These are phyloP conservation scores for Mesorhabditis belari DNA, from an alignment of 2,888 invertebrate species.

Conservation along the genomic window DNA sequence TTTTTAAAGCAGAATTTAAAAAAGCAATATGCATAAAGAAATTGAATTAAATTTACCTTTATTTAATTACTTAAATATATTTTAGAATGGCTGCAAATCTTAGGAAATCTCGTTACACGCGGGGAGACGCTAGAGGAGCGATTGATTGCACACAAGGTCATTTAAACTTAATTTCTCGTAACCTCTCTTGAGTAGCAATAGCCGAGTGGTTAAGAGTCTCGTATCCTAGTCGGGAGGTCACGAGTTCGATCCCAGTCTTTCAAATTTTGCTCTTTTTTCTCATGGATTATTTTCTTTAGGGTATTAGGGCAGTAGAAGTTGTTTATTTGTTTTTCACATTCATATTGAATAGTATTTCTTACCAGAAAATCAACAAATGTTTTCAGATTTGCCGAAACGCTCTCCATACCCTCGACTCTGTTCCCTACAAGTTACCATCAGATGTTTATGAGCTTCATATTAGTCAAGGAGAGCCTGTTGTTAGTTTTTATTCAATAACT, in stretches of 20 bases:
- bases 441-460: conserved; percentile 42
- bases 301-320: too few species aligned
- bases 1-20: too few species aligned
- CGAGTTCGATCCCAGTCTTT: neutral
- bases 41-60: neutral
- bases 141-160: neutral
- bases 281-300: neutral
- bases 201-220: too few species aligned
- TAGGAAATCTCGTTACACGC: conserved; percentile 25
- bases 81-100: conserved; percentile 40
- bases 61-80: neutral
- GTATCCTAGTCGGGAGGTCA: neutral
- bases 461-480: conserved; percentile 19
- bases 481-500: conserved; percentile 2
- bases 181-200: too few species aligned
- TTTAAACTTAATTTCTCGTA: neutral
- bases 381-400: conserved; percentile 37
- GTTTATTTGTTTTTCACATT: too few species aligned
- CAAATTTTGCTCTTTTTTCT: neutral
- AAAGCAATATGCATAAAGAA: neutral
- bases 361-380: neutral
- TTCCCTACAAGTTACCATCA: conserved; percentile 20
- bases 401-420: conserved; percentile 23
- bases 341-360: too few species aligned
- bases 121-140: conserved; percentile 4